Evolutionary conservation across 2,113 vertebrate genomes (phyloP), one percentile per base, ranked within the genome.

Genomic region (Colinus virginianus): DNA sequence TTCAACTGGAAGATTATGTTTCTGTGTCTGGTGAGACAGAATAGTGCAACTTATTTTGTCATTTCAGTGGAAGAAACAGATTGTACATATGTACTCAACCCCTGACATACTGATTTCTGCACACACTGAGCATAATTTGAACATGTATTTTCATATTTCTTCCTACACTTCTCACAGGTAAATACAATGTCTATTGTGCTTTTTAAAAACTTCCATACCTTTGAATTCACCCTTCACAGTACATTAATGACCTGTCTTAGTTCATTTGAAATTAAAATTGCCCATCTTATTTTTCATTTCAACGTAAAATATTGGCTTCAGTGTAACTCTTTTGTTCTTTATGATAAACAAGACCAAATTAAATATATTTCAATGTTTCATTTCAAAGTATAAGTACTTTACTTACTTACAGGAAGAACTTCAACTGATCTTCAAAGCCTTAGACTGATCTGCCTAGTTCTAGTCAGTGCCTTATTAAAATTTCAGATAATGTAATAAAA

Each of bases 1-100:
- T 72, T 94, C 55, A 78, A 23, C 16, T 67, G 40, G 45, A 91
- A 93, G 96, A 90, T 66, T 51, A 82, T 43, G 21, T 71, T 74
- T 91, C 30, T 40, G 46, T 21, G 23, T 51, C 20, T 55, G 91
- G 34, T 85, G 66, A 76, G 5, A 79, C 3, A 40, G 5, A 91
- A 67, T 8, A 26, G 30, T 42, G 36, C 11, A 69, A 85, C 78
- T 84, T 72, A 78, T 32, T 87, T 51, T 75, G 28, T 42, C 7
- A 32, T 55, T 88, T 86, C 56, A 86, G n/a, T 51, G 20, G 25
- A 87, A 22, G 17, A 94, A 94, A 42, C 15, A 63, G 26, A 49
- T 42, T 23, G 2, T 12, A 12, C 11, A 59, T 48, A 53, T 17
- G 6, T 45, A 68, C 63, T 80, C 34, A 74, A 8, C 2, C 18